Evolutionary conservation across 2,888 invertebrate species (phyloP), one percentile per base, ranked within the genome.

Genomic region (Eilema sororculum): DNA sequence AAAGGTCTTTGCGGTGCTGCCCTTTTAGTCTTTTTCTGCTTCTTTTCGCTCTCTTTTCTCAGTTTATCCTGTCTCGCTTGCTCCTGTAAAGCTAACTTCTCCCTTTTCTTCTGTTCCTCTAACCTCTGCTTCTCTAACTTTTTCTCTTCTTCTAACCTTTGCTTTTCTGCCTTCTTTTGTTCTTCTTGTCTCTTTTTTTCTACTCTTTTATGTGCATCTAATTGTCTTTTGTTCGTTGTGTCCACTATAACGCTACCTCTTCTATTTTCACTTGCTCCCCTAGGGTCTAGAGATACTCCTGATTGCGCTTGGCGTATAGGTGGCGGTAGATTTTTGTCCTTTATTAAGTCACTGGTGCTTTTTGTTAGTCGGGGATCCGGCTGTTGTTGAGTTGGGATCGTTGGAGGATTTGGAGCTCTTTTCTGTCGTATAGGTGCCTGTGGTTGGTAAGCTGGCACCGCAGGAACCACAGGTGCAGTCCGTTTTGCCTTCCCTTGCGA

Each of bases 41-140:
- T 80, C 69, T 81, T 81, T 64, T 81, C 79, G 13, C 20, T 72
- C 3, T 81, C 82, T 71, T 75, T 81, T 20, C 69, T 58, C 37
- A 78, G 84, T 59, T 81, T 84, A 25, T 79, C 82, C 52, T 85
- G 78, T 72, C 86, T 85, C 0, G 73, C 80, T 66, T 79, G 78
- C 65, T 82, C 84, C 33, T 80, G 78, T 25, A 82, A 83, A 72
- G 80, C 83, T 46, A 87, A 46, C 74, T 91, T 90, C 60, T 90
- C 89, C 20, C 82, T 22, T 72, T 86, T 89, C 68, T 87, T 88
- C 69, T 88, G 87, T 73, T 91, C 90, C 66, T 87, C 90, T 65
- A 85, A 30, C 65, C 83, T 79, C 74, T 89, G 87, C 76, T 92
- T 93, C 20, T 93, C 91, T n/a, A 86, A 13, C 71, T 86, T 89